Evolutionary conservation across 2,797 vertebrate species (phyloP).

Genomic region (Sebastes vulpes): DNA sequence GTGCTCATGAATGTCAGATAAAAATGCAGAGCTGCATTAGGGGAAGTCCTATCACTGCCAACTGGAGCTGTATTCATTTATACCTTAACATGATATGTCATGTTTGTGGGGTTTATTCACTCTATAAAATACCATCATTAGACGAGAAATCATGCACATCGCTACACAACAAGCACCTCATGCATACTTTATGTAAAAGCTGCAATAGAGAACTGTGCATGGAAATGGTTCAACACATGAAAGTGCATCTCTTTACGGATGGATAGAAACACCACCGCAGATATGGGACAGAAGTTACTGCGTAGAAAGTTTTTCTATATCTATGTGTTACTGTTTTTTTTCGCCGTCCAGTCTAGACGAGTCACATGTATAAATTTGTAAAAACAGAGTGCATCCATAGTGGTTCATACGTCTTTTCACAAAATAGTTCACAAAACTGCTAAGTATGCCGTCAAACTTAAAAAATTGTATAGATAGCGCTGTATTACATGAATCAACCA

Average conservation of each 20-base stretch:
- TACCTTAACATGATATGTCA: neutral
- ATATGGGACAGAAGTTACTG: no score
- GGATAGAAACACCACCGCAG: no score
- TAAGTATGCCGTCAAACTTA: no score
- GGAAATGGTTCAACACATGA: neutral
- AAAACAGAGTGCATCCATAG: no score
- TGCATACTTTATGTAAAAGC: neutral
- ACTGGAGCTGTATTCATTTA: neutral
- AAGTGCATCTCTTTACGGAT: no score
- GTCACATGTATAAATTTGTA: accelerated
- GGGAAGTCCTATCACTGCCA: conserved; percentile 50
- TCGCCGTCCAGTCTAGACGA: no score
- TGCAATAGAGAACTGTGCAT: neutral
- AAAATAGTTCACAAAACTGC: no score
- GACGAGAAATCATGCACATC: neutral
- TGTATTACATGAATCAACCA: no score
- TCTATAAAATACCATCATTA: neutral
- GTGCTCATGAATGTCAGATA: conserved; percentile 61
- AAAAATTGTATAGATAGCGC: no score
- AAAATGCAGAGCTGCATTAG: conserved; percentile 36
- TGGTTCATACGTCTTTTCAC: no score
- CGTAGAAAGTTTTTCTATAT: no score
- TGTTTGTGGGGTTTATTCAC: conserved; percentile 1
- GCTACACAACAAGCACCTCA: neutral
- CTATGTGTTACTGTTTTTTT: no score